A percentile compares a stretch with the other conserved stretches of the same genome.
Evolutionary conservation across 2,888 invertebrate genomes (phyloP).

Genomic region (Sarcophaga caerulescens): DNA sequence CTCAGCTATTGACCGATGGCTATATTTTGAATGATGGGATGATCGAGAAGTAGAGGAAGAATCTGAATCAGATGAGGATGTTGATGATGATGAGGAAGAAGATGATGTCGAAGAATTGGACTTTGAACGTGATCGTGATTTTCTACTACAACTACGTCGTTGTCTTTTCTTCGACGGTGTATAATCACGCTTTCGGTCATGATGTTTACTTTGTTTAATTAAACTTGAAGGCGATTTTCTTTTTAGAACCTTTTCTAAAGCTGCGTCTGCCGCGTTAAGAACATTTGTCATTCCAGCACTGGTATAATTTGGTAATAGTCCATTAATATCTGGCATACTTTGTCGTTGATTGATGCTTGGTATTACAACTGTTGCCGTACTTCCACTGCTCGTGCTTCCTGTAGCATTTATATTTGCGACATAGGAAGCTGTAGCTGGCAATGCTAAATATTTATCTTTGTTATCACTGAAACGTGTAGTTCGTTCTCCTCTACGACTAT

Average conservation of each 20-base stretch:
- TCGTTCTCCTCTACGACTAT: constrained; percentile 76
- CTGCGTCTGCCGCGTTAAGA: constrained; percentile 75
- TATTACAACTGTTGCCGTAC: constrained; percentile 21
- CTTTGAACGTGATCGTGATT: constrained; percentile 50
- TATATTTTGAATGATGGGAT: constrained; percentile 69
- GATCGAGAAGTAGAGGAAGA: constrained; percentile 61
- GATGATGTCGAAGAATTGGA: constrained; percentile 59
- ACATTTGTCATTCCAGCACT: constrained; percentile 64
- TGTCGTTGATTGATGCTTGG: constrained; percentile 23
- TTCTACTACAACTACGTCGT: constrained; percentile 24
- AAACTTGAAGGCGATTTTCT: constrained; percentile 41
- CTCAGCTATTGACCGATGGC: constrained; percentile 63
- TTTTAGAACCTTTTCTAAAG: constrained; percentile 72
- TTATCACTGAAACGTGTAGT: constrained; percentile 80
- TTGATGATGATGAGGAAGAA: constrained; percentile 64
- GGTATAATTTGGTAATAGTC: constrained; percentile 41
- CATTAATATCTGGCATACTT: constrained; percentile 56
- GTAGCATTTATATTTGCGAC: constrained; percentile 70
- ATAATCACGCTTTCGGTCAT: constrained; percentile 27
- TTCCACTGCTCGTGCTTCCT: constrained; percentile 17
- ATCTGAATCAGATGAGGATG: constrained; percentile 61
- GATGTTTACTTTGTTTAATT: constrained; percentile 30
- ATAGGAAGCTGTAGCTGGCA: constrained; percentile 68
- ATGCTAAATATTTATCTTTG: constrained; percentile 74
- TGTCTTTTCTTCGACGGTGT: constrained; percentile 37